Percentiles rank a stretch among this genome's conserved stretches.
These are phyloP conservation scores for Acanthopagrus latus DNA, from an alignment of 2,797 vertebrate genomes.

Conservation along the genomic window DNA sequence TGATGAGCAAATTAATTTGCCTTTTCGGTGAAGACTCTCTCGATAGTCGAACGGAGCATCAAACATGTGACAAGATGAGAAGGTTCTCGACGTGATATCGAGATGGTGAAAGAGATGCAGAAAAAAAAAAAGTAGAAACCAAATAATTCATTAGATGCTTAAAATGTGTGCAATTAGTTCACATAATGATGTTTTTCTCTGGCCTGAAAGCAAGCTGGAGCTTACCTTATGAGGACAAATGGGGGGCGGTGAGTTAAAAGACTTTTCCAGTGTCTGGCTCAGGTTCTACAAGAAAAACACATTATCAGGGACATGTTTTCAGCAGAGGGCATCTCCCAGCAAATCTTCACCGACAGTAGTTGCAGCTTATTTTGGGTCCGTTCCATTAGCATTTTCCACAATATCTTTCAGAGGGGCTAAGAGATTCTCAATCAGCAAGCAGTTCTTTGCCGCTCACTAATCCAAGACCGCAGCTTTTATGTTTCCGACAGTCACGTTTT, in stretches of 20 bases:
- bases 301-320: conserved; percentile 78
- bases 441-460: conserved; percentile 60
- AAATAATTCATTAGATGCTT: conserved; percentile 25
- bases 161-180: conserved; percentile 46
- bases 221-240: conserved; percentile 89
- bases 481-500: conserved; percentile 53
- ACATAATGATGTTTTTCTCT: conserved; percentile 34
- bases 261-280: conserved; percentile 84
- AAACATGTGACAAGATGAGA: conserved; percentile 11
- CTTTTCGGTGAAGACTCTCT: conserved; percentile 7
- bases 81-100: conserved; percentile 2
- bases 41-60: not conserved
- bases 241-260: conserved; percentile 80
- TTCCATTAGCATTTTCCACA: conserved; percentile 65
- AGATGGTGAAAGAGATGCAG: not conserved
- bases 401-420: conserved; percentile 61
- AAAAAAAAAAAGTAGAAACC: not conserved
- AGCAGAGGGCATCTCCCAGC: conserved; percentile 53
- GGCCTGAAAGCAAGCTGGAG: conserved; percentile 36
- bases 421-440: conserved; percentile 47
- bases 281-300: conserved; percentile 84
- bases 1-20: conserved; percentile 16
- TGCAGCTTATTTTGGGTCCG: conserved; percentile 64
- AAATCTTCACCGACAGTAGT: conserved; percentile 74
- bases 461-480: conserved; percentile 65